Conservation (phyloP, 2,113 vertebrate genomes). For the Cisticola juncidis region DNA sequence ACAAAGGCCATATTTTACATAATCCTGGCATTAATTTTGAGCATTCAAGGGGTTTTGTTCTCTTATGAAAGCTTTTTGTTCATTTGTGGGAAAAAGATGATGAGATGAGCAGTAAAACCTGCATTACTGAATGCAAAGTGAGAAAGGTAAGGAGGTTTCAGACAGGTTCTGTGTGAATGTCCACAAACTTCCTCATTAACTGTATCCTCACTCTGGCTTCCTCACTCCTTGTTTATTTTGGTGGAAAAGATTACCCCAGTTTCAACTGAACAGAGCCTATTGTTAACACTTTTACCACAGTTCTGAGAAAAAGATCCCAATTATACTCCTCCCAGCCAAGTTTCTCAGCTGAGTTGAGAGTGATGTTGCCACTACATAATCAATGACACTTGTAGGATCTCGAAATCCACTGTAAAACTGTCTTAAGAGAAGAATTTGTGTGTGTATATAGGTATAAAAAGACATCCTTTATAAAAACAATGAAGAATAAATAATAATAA, state of each 20-base stretch:
- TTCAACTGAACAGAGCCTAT: background rate
- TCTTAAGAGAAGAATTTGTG: background rate
- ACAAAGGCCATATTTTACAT: background rate
- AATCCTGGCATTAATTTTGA: background rate
- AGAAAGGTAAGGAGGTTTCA: background rate
- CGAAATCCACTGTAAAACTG: background rate
- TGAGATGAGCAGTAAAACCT: background rate
- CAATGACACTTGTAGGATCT: background rate
- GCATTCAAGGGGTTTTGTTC: background rate
- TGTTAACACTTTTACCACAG: background rate
- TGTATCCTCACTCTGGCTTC: background rate
- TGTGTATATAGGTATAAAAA: background rate
- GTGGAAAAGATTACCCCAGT: background rate
- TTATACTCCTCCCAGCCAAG: background rate
- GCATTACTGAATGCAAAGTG: background rate
- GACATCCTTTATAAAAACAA: background rate
- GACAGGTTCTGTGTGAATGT: background rate
- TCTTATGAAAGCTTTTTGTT: background rate
- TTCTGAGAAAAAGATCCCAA: background rate
- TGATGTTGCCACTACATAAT: background rate
- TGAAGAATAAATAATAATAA: background rate
- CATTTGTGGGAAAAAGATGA: background rate
- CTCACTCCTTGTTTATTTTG: background rate
- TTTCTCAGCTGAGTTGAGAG: background rate
- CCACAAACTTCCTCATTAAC: background rate